Conservation (phyloP, 2,113 vertebrate genomes). For the Aldabrachelys gigantea region DNA sequence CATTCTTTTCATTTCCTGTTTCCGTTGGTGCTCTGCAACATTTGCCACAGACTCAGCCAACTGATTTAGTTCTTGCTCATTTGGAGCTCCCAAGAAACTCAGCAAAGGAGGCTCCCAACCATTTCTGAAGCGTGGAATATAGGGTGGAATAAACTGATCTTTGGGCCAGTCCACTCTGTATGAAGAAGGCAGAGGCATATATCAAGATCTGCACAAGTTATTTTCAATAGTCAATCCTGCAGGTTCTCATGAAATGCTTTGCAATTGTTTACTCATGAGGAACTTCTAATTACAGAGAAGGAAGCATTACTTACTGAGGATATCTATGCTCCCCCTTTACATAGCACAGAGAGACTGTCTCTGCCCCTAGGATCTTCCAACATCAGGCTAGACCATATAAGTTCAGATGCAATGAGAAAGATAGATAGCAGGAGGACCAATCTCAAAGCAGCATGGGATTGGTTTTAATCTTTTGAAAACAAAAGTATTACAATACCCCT, state of each 20-base stretch:
- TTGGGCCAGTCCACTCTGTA: conserved; percentile 93
- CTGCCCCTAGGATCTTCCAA: accelerated
- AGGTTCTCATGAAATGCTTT: background rate
- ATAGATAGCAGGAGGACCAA: background rate
- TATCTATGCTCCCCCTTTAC: background rate
- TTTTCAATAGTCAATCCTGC: background rate
- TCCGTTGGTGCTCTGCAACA: conserved; percentile 80
- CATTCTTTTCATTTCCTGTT: conserved; percentile 79
- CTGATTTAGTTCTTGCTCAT: conserved; percentile 85
- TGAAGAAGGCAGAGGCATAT: background rate
- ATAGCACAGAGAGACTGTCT: background rate
- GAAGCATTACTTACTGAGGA: background rate
- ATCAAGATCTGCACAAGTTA: background rate
- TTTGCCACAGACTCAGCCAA: conserved; percentile 80
- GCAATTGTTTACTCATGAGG: background rate
- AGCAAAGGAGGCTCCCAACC: conserved; percentile 92
- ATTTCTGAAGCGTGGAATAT: conserved; percentile 87
- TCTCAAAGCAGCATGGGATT: background rate
- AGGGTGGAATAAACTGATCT: conserved; percentile 91
- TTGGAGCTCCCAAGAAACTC: conserved; percentile 67
- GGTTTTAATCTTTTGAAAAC: background rate
- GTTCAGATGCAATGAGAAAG: background rate
- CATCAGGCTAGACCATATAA: background rate
- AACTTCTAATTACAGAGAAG: background rate
- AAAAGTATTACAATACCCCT: background rate